These are phyloP conservation scores for Motacilla tschutschensis DNA, from an alignment of 2,113 vertebrate genomes.

Conservation along the genomic window DNA sequence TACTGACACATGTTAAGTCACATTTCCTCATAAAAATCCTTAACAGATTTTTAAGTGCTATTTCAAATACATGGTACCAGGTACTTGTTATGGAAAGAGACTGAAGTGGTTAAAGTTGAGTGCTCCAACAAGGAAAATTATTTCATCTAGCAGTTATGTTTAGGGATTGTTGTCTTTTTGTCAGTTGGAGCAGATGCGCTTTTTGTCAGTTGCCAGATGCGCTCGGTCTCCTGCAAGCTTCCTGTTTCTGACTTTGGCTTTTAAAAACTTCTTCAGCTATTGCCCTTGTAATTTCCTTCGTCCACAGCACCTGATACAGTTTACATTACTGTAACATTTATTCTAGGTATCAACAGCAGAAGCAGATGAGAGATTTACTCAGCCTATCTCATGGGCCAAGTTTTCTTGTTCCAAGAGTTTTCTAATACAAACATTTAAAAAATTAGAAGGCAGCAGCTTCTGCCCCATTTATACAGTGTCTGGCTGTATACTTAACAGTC, in stretches of 20 bases:
- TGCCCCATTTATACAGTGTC: neutral
- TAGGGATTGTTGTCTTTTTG: neutral
- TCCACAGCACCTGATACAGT: neutral
- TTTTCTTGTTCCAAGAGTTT: neutral
- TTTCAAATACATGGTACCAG: neutral
- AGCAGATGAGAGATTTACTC: neutral
- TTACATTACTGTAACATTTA: neutral
- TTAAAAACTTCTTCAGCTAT: neutral
- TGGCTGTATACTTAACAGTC: neutral
- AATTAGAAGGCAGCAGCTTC: neutral
- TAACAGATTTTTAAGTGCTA: neutral
- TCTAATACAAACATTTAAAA: neutral
- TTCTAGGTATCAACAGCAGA: neutral
- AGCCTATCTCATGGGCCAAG: neutral
- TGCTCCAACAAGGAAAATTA: neutral
- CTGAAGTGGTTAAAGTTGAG: neutral
- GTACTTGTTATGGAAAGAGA: neutral
- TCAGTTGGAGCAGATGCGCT: neutral
- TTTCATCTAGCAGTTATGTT: neutral
- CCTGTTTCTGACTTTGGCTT: neutral
- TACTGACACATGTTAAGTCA: neutral
- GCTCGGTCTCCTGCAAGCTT: neutral
- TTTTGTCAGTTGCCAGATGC: neutral
- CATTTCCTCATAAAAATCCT: neutral
- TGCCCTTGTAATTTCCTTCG: neutral